Evolutionary conservation across 2,797 vertebrate species (phyloP).

Genomic region (Oceanodroma leucorhoa): DNA sequence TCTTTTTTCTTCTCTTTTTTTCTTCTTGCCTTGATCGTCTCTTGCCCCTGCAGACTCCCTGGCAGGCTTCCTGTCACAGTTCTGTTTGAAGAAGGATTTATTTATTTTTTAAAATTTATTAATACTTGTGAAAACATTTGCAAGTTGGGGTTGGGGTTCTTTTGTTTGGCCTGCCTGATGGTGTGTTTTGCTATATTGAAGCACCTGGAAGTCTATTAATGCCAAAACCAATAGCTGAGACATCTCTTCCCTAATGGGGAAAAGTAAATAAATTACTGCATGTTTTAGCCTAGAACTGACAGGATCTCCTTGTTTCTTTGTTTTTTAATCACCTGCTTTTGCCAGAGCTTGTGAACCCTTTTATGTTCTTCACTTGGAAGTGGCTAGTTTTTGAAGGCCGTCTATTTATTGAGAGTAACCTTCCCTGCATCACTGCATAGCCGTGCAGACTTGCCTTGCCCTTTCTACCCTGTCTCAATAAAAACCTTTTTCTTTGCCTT

Average conservation of each 20-base stretch:
- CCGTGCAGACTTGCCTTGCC: rapidly evolving
- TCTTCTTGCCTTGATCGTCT: neutral
- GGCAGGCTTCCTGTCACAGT: neutral
- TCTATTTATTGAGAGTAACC: neutral
- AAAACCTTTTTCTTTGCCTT: neutral
- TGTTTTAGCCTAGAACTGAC: neutral
- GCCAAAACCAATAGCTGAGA: neutral
- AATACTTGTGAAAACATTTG: neutral
- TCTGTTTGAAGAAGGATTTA: neutral
- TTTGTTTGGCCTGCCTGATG: neutral
- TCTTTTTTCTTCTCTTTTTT: neutral
- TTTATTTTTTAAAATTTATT: neutral
- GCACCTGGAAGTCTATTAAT: neutral
- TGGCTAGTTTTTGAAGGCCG: neutral
- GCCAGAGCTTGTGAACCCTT: neutral
- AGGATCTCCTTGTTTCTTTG: neutral
- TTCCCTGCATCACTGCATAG: rapidly evolving
- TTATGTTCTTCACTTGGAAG: neutral
- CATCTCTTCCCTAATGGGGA: neutral
- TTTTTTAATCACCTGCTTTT: neutral
- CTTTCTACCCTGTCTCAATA: neutral
- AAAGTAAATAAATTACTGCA: neutral
- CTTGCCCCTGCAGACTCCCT: neutral
- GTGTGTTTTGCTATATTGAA: rapidly evolving
- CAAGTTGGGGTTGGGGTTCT: neutral